phyloP scores from a whole-genome alignment of 2,888 invertebrate species.

The Orthosia gothica region DNA sequence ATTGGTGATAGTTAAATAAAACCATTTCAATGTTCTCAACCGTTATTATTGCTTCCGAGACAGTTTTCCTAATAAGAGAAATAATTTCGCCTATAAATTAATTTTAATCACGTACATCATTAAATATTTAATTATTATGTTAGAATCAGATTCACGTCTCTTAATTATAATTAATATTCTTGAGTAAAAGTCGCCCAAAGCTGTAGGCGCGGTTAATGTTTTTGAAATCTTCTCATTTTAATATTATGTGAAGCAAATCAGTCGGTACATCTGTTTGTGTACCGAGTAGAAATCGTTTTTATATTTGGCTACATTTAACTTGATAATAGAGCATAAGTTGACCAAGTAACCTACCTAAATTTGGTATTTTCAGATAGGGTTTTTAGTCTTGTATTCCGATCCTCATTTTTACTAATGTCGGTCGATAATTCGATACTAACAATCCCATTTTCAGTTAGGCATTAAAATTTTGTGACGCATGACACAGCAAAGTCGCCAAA shows the following conservation, averaged over 20 bases:
- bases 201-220: slow-evolving; percentile 6
- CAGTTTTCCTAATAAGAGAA: neutral
- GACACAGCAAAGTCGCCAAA: too few species aligned
- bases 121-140: slow-evolving; percentile 36
- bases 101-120: slow-evolving; percentile 14
- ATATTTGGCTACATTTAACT: neutral
- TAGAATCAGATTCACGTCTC: slow-evolving; percentile 8
- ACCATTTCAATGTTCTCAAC: neutral
- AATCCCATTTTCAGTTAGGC: too few species aligned
- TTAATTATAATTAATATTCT: slow-evolving; percentile 39
- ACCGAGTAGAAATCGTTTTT: neutral
- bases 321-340: neutral
- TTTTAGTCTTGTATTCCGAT: neutral
- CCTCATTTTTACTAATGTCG: neutral
- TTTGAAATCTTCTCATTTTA: slow-evolving; percentile 19
- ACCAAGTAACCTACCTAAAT: neutral
- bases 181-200: slow-evolving; percentile 34
- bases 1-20: neutral
- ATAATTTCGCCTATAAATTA: slow-evolving; percentile 36
- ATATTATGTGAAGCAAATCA: neutral
- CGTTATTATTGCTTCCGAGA: slow-evolving; percentile 22
- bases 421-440: too few species aligned
- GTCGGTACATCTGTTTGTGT: neutral
- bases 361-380: neutral
- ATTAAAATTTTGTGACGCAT: too few species aligned